Conservation (phyloP, 2,113 vertebrate species). For the Chaenogobius annularis region DNA sequence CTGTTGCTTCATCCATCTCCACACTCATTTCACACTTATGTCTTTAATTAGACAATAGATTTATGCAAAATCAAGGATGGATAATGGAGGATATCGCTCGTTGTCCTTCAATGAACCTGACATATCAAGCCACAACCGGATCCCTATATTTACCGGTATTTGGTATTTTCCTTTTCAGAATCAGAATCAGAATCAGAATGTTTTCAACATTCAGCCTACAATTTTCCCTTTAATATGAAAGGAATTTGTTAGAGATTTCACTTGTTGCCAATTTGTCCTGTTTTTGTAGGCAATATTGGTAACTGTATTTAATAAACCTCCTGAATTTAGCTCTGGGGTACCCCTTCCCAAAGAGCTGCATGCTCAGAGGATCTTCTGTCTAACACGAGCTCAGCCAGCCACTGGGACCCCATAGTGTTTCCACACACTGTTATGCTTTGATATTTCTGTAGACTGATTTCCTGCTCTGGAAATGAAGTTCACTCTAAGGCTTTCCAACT, state of each 20-base stretch:
- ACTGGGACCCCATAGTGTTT: constrained; percentile 9
- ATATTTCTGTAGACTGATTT: constrained; percentile 64
- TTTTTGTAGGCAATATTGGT: background rate
- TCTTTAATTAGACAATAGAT: constrained; percentile 9
- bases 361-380: constrained; percentile 7
- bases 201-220: background rate
- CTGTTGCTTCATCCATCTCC: constrained; percentile 16
- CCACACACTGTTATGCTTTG: constrained; percentile 40
- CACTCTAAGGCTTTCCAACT: constrained; percentile 45
- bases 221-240: background rate
- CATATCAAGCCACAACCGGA: constrained; percentile 27
- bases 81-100: too few relatives aligned
- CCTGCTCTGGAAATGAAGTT: constrained; percentile 69
- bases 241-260: background rate
- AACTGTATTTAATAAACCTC: background rate
- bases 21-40: background rate
- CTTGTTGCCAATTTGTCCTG: background rate
- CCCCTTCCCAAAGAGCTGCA: constrained; percentile 1
- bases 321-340: constrained; percentile 8
- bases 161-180: constrained; percentile 4
- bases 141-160: too few relatives aligned
- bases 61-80: constrained; percentile 15
- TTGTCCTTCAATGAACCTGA: constrained; percentile 38
- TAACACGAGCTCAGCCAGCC: constrained; percentile 22
- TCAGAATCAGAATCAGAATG: too few relatives aligned